Conservation (phyloP, 2,888 invertebrate species). For the Taenaris catops region DNA sequence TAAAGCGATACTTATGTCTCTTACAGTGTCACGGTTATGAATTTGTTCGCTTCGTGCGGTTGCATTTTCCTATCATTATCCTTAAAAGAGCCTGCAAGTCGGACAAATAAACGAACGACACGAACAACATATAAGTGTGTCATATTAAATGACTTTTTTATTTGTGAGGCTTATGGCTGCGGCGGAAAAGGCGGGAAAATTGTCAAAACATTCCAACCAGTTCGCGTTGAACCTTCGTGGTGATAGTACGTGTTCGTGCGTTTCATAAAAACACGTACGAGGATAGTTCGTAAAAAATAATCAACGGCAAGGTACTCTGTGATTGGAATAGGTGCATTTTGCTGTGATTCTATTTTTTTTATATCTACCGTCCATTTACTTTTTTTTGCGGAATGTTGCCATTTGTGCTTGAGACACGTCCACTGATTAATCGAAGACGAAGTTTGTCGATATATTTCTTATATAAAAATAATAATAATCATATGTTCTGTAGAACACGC, state of each 20-base stretch:
- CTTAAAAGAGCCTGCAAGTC: background rate
- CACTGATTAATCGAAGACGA: conserved; percentile 8
- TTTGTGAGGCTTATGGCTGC: background rate
- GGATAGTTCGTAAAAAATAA: background rate
- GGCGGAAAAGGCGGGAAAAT: conserved; percentile 18
- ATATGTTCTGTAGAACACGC: background rate
- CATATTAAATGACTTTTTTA: conserved; percentile 1
- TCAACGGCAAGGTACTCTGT: too few species aligned
- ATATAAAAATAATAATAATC: background rate
- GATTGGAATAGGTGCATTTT: background rate
- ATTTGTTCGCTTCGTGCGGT: background rate
- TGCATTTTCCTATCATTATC: conserved; percentile 4
- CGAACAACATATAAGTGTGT: background rate
- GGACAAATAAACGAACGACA: background rate
- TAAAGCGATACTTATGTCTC: too few species aligned
- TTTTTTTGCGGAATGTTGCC: conserved; percentile 7
- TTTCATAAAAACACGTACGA: background rate
- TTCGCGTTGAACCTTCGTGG: conserved; percentile 1
- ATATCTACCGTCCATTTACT: background rate
- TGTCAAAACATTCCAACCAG: conserved; percentile 13
- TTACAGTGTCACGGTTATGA: too few species aligned
- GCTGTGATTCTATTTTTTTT: background rate
- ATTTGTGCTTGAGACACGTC: conserved; percentile 2
- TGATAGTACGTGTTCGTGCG: conserved; percentile 1
- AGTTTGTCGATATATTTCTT: background rate